Evolutionary conservation across 2,113 vertebrate genomes (phyloP), one percentile per base, ranked within the genome.

Genomic region (Campylomormyrus tamandua): DNA sequence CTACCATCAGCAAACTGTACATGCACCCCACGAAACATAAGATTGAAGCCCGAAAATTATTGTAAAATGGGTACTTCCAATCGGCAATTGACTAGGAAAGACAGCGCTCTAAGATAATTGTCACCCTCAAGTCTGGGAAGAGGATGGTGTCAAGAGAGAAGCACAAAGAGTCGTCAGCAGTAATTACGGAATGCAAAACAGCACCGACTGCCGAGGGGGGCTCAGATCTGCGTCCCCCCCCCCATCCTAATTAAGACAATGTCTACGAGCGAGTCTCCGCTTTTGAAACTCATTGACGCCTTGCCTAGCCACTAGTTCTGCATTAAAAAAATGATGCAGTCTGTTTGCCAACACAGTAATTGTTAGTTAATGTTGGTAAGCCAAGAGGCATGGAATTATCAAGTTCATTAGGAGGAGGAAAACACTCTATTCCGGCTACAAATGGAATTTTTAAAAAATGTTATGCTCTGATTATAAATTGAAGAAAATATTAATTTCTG

Each of bases 221-320:
- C 15, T 19, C 83, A 85, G 87, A 87, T 91, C 87, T 56, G 49
- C 87, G 39, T 21, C 24, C 89, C 56, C 52, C 56, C 52, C 49
- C 89, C 89, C 80, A 89, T 91, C 58, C 89, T 90, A 90, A 91
- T 91, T 92, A 92, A 90, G 83, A 58, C 77, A 39, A 74, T 87
- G 62, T 74, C 89, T 58, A 84, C 74, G n/a, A 89, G 53, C 50
- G 39, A 11, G 8, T 83, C 77, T 84, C 35, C 1, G 21, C 35
- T 39, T 46, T 9, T 35, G 1, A 27, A 66, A 39, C 74, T 58
- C 49, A 3, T 35, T 62, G 89, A 21, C 11, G 74, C 83, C 39
- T 31, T 46, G 50, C 83, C 50, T 31, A 11, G n/a, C 50, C 5
- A 74, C 77, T 49, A 42, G 27, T 31, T 21, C 15, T 53, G 89